Conservation (phyloP, 2,888 invertebrate species). For the Gymnosoma rotundatum region DNA sequence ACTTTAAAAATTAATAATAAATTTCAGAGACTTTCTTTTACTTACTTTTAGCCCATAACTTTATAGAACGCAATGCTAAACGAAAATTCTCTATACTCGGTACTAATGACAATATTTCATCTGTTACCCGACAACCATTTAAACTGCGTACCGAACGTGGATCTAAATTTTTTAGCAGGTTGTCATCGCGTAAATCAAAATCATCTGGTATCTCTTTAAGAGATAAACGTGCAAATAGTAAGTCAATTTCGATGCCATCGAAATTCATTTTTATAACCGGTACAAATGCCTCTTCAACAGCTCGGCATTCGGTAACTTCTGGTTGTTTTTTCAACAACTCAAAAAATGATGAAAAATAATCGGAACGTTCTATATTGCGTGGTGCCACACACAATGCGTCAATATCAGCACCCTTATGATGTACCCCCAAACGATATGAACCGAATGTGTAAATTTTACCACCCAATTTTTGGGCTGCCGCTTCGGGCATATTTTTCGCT, state of each 20-base stretch:
- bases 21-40: conserved; percentile 69
- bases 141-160: conserved; percentile 97
- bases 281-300: conserved; percentile 99
- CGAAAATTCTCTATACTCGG: conserved; percentile 97
- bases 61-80: conserved; percentile 95
- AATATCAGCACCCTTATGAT: conserved; percentile 98
- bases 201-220: conserved; percentile 97
- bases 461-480: conserved; percentile 94
- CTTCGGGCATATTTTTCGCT: conserved; percentile 95
- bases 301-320: conserved; percentile 92
- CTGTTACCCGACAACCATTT: conserved; percentile 99
- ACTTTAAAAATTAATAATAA: background rate
- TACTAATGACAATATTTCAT: conserved; percentile 97
- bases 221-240: conserved; percentile 97
- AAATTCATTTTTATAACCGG: conserved; percentile 99
- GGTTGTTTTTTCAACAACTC: conserved; percentile 93
- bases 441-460: conserved; percentile 99
- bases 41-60: conserved; percentile 99
- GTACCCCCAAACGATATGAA: conserved; percentile 97
- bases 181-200: conserved; percentile 94
- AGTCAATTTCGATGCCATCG: conserved; percentile 98
- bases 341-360: conserved; percentile 98
- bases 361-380: conserved; percentile 94
- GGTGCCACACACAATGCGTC: conserved; percentile 99
- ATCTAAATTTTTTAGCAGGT: conserved; percentile 96